Base-by-base conservation (phyloP, 2,113 vertebrate species). In the Parotia lawesii region DNA sequence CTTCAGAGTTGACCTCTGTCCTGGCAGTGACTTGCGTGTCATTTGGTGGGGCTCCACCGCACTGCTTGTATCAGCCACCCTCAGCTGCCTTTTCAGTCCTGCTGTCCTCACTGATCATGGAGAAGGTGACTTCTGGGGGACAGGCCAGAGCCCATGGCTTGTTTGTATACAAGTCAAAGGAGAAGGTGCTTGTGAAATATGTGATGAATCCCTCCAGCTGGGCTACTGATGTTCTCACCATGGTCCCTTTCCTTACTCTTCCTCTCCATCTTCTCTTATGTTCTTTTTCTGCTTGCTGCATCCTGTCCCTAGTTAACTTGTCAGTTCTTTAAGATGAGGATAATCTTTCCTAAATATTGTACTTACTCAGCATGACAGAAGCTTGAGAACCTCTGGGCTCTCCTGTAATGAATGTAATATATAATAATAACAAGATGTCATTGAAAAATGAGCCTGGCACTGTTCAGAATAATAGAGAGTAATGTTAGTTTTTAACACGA, bases 391-490 rank as follows among this genome's bases (percentile, higher is more conserved):
- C 65, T 94, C 69, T 95, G 82, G 64, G 72, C 75, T 83, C 31
- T 86, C 60, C 67, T 77, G 47, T 95, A 95, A 95, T 94, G 82
- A 95, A 85, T 53, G 53, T 67, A 93, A 97, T 95, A 87, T 65
- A 93, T 90, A 96, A 95, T 89, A 95, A 93, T 94, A 97, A 91
- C 60, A 91, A 84, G 72, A 64, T 93, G 87, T 88, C 89, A 83
- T 86, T 97, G 92, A 95, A 96, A 88, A 95, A 97, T 93, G 87
- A 93, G 79, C n/a, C 71, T 61, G 20, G 24, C 44, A 67, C 51
- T 64, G 18, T 50, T 65, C 53, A 84, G 72, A 90, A 64, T 89
- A 95, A 96, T 90, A 93, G 69, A 95, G 87, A 94, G 81, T 90
- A 97, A 95, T 96, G 90, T 71, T 73, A 57, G 75, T 76, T 94